Base-by-base conservation (phyloP, 1,140 invertebrate species). In the Platyura marginata region DNA sequence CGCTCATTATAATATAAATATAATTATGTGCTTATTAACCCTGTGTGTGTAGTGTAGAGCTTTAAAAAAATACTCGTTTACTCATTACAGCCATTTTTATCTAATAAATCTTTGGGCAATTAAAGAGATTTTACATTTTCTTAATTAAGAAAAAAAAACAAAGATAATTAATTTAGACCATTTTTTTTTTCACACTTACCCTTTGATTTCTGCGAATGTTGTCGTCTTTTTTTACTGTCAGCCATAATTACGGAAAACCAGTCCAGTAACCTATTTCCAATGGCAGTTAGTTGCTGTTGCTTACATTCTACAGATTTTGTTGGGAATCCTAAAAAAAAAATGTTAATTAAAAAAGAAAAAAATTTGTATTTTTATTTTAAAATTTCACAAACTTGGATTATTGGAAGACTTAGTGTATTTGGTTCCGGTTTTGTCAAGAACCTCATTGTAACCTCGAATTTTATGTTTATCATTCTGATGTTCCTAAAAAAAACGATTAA, bases 221-320 rank as follows among this genome's bases (percentile, higher is more conserved):
- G 58, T 19, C 56, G 51, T 15, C 56, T 53, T 47, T 59, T 59
- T 51, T 61, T 61, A 48, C 55, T 61, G 34, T 90, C 83, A 25
- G 79, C 74, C 83, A 89, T 89, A 34, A 91, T 77, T 40, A 92
- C 85, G 2, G 82, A 85, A 62, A 93, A 93, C 88, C 88, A 92
- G 65, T 92, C 87, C n/a, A 92, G 63, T 42, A 92, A 65, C 3
- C 88, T 73, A 65, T 89, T 81, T 8, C 87, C 87, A 78, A 91
- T 90, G 16, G 78, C 75, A 47, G 86, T 81, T 46, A 88, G 66
- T 37, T 83, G 79, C 42, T 75, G 67, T 21, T 72, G 63, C 40
- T 70, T 66, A 52, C 79, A 83, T 47, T 76, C 74, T 29, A 51
- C 48, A 2, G 58, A 59, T 43, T 61, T 61, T 1, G 52, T 52